phyloP scores from a whole-genome alignment of 1,140 invertebrate species.

The Metaphire vulgaris region DNA sequence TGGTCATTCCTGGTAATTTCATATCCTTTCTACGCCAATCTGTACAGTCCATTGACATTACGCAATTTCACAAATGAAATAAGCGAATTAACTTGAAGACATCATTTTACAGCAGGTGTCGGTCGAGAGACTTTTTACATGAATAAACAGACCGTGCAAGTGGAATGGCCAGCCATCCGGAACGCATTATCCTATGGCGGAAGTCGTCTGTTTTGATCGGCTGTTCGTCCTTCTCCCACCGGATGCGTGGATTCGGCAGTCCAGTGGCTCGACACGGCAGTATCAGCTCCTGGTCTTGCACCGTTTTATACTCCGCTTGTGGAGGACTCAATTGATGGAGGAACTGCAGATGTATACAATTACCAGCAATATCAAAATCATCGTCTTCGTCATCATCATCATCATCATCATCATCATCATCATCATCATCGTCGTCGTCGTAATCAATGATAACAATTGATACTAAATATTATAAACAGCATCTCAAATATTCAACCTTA shows the following conservation, averaged over 20 bases:
- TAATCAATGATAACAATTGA: too few relatives aligned
- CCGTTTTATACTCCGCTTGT: conserved; percentile 36
- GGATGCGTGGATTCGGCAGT: conserved; percentile 44
- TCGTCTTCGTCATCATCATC: too few relatives aligned
- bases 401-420: conserved; percentile 3
- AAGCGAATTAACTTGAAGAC: too few relatives aligned
- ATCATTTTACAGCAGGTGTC: too few relatives aligned
- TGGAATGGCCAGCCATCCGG: conserved; percentile 40
- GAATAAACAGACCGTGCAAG: conserved; percentile 26
- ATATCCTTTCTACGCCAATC: too few relatives aligned
- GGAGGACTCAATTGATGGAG: conserved; percentile 39
- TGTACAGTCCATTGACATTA: too few relatives aligned
- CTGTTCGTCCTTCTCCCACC: conserved; percentile 46
- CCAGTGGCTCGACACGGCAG: conserved; percentile 50
- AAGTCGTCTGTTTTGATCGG: conserved; percentile 35
- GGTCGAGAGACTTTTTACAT: too few relatives aligned
- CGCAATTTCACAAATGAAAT: too few relatives aligned
- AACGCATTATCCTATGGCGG: conserved; percentile 35
- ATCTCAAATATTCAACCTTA: too few relatives aligned
- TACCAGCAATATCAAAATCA: too few relatives aligned
- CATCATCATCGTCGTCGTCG: conserved; percentile 1
- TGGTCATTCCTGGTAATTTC: too few relatives aligned
- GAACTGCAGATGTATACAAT: conserved; percentile 40
- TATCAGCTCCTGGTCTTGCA: conserved; percentile 40
- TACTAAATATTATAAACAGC: too few relatives aligned